Percentiles rank a stretch among this genome's conserved stretches.
Conservation (phyloP, 2,888 invertebrate genomes). For the Lasioglossum marginatum region DNA sequence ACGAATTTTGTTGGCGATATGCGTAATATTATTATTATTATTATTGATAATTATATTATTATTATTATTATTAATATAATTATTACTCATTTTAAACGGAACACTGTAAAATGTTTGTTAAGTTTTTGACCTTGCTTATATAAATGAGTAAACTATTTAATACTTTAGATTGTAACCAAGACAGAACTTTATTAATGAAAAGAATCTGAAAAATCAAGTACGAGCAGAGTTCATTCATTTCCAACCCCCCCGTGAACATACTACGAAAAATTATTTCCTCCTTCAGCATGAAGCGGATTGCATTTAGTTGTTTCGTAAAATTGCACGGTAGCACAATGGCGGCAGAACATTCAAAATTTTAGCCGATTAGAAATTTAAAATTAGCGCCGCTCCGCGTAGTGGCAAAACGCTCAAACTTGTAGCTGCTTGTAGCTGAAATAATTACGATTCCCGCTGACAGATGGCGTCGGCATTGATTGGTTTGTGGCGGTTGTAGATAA, state of each 20-base stretch:
- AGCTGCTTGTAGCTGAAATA: neutral
- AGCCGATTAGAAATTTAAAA: neutral
- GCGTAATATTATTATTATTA: constrained; percentile 73
- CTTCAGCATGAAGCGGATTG: neutral
- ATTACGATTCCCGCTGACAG: neutral
- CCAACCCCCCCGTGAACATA: constrained; percentile 34
- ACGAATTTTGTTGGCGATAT: constrained; percentile 79
- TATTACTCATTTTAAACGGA: constrained; percentile 76
- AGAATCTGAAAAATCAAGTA: constrained; percentile 58
- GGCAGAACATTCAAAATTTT: neutral
- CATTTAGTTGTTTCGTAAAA: neutral
- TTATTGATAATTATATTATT: constrained; percentile 36
- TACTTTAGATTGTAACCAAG: constrained; percentile 83
- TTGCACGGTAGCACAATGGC: neutral
- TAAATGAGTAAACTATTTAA: constrained; percentile 79
- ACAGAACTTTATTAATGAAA: constrained; percentile 82
- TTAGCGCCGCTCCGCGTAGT: neutral
- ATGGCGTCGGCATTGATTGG: no score
- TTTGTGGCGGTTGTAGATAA: no score
- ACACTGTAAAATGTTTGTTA: constrained; percentile 84
- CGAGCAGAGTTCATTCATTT: constrained; percentile 45
- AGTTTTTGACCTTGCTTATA: constrained; percentile 84
- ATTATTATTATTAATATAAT: constrained; percentile 70
- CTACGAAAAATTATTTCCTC: neutral
- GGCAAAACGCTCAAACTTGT: neutral